phyloP scores from a whole-genome alignment of 1,140 invertebrate species.

The Cherax destructor region DNA sequence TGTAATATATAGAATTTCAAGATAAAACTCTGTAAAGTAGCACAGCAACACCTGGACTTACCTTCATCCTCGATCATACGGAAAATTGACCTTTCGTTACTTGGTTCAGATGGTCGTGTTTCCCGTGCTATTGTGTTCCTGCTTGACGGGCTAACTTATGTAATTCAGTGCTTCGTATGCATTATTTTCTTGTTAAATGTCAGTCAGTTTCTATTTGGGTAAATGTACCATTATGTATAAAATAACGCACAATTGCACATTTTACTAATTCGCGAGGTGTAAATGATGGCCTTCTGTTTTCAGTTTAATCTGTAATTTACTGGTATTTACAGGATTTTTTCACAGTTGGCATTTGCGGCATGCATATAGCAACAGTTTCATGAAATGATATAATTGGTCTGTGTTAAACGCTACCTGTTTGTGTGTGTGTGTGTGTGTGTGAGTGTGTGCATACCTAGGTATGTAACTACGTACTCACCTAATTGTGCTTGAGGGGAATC shows the following conservation, averaged over 20 bases:
- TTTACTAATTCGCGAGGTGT: not conserved
- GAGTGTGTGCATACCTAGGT: too few relatives aligned
- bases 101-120: not conserved
- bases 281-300: not conserved
- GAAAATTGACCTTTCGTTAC: too few relatives aligned
- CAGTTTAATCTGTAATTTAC: not conserved
- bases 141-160: not conserved
- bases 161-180: not conserved
- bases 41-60: too few relatives aligned
- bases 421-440: too few relatives aligned
- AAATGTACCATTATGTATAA: not conserved
- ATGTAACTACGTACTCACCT: too few relatives aligned
- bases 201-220: not conserved
- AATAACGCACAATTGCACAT: not conserved
- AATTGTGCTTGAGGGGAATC: too few relatives aligned
- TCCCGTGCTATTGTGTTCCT: not conserved
- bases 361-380: not conserved
- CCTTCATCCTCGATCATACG: too few relatives aligned
- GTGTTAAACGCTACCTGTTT: not conserved
- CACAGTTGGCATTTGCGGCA: not conserved
- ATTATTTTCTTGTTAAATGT: not conserved
- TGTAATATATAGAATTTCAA: too few relatives aligned
- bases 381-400: not conserved
- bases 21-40: too few relatives aligned
- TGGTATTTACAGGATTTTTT: not conserved